These are phyloP conservation scores for Tachina lurida DNA, from an alignment of 2,888 invertebrate species.

Conservation along the genomic window DNA sequence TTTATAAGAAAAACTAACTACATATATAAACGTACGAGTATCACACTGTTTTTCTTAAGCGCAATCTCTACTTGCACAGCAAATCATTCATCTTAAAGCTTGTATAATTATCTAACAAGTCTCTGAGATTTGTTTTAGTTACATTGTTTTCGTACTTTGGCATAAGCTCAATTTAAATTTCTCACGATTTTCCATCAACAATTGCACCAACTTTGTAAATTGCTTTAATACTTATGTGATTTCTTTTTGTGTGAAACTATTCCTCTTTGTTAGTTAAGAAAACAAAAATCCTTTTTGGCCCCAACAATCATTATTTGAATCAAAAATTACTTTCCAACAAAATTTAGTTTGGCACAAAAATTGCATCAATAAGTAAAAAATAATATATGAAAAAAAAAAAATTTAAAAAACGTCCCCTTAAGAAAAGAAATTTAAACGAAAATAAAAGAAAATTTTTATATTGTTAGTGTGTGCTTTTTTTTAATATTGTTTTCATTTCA, in stretches of 20 bases:
- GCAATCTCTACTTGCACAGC: not conserved
- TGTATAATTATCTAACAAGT: too few relatives aligned
- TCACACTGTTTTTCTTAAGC: not conserved
- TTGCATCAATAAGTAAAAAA: constrained; percentile 2
- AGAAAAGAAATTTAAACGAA: constrained; percentile 35
- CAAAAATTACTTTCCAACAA: constrained; percentile 45
- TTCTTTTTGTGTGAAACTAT: not conserved
- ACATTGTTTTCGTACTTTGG: constrained; percentile 22
- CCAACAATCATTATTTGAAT: constrained; percentile 43
- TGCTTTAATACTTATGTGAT: constrained; percentile 54
- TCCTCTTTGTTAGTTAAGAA: not conserved
- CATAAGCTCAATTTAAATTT: constrained; percentile 54
- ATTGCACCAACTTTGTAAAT: constrained; percentile 52
- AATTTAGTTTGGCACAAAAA: constrained; percentile 54
- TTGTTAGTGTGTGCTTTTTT: constrained; percentile 32
- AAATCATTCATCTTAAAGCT: too few relatives aligned
- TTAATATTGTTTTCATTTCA: not conserved
- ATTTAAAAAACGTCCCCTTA: constrained; percentile 34
- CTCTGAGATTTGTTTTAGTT: too few relatives aligned
- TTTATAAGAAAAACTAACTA: too few relatives aligned
- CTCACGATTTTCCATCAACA: constrained; percentile 62
- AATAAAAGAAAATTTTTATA: constrained; percentile 59
- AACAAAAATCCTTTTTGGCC: constrained; percentile 4
- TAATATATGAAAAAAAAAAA: not conserved
- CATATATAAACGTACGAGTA: not conserved